These are phyloP conservation scores for Muricea muricata DNA, from an alignment of 92 coral and sea anemone genomes.

Conservation along the genomic window DNA sequence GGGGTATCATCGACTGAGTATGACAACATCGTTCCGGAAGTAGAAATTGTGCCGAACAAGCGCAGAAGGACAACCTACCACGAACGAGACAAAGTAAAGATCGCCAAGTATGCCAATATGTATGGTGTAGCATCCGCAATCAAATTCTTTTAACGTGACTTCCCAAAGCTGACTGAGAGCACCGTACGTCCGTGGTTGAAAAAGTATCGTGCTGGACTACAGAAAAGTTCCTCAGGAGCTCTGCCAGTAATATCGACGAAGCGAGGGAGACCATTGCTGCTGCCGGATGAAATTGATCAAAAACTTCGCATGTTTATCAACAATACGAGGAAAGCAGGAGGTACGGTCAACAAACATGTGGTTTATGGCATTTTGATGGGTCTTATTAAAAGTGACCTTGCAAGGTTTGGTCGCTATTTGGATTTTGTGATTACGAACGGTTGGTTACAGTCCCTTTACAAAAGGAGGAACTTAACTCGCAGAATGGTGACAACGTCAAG, in stretches of 20 bases:
- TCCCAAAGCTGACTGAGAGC: slow-evolving; percentile 57
- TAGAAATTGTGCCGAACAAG: slow-evolving; percentile 44
- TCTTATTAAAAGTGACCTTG: slow-evolving; percentile 58
- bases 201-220: slow-evolving; percentile 50
- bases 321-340: slow-evolving; percentile 55
- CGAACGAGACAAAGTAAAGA: slow-evolving; percentile 44
- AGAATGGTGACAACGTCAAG: slow-evolving; percentile 58
- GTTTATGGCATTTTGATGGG: slow-evolving; percentile 60
- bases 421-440: slow-evolving; percentile 54
- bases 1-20: slow-evolving; percentile 49
- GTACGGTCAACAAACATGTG: slow-evolving; percentile 56
- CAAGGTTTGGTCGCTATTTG: slow-evolving; percentile 44
- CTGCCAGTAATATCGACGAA: slow-evolving; percentile 41
- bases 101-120: slow-evolving; percentile 54
- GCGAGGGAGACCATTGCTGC: slow-evolving; percentile 57
- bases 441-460: slow-evolving; percentile 65
- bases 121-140: slow-evolving; percentile 51
- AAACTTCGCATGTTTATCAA: slow-evolving; percentile 55
- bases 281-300: slow-evolving; percentile 54
- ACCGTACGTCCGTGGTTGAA: slow-evolving; percentile 48
- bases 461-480: slow-evolving; percentile 55
- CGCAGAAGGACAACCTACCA: slow-evolving; percentile 53
- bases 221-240: slow-evolving; percentile 27
- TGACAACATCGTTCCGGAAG: slow-evolving; percentile 60
- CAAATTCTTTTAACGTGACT: slow-evolving; percentile 55